Evolutionary conservation across 1,140 invertebrate genomes (phyloP), one percentile per base, ranked within the genome.

Genomic region (Euura lappo): DNA sequence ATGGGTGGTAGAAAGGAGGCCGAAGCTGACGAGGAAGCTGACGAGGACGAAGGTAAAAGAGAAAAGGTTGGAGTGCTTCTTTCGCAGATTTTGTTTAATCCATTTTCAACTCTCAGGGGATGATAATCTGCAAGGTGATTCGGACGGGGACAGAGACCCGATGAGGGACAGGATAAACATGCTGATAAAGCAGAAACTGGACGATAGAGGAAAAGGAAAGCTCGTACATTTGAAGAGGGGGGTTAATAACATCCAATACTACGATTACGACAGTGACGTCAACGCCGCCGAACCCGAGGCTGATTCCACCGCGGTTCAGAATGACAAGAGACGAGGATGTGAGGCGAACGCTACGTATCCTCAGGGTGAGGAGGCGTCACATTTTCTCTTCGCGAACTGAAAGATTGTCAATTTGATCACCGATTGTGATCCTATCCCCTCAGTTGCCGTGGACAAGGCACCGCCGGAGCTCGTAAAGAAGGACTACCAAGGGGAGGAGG

Each of bases 181-280:
- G 44, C 6, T 80, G 71, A 80, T 80, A 70, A 71, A 68, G 10
- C 44, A 77, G 10, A 80, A 74, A 69, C 42, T 80, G 2, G n/a
- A 68, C 4, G 74, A 46, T 45, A 78, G 65, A 10, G 45, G 71
- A 5, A 70, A 64, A 6, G 4, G 28, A 0, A 45, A 7, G 2
- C 4, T 10, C 0, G 6, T 13, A 13, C 44, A 72, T 45, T 46
- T 44, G 11, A 69, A 70, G 45, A 73, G 68, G 43, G 76, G 71
- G 47, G 47, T 51, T 7, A 68, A 72, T 10, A 71, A 76, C 42
- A 77, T 83, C 10, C 78, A 79, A 45, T 82, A 83, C 74, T 81
- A 83, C 68, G 80, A 83, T 76, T 83, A 82, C 71, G 77, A 83
- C 3, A 73, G 70, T 44, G 68, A 77, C 6, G 47, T 8, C 7